Evolutionary conservation across 2,113 vertebrate species (phyloP).

Genomic region (Cyprinodon tularosa): DNA sequence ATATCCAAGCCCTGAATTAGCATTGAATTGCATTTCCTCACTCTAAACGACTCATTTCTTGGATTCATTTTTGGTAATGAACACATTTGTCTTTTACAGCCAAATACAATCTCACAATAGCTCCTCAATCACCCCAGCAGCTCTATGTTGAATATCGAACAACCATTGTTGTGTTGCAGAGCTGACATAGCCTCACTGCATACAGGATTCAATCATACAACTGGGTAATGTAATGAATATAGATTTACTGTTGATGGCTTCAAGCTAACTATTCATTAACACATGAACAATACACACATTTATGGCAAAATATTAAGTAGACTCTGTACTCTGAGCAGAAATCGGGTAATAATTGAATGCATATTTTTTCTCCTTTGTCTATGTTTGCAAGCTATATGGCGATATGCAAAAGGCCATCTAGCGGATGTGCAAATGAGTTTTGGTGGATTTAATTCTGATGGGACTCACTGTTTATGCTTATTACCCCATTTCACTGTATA

Average conservation of each 20-base stretch:
- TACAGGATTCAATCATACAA: constrained; percentile 55
- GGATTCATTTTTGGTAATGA: constrained; percentile 72
- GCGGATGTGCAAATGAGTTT: constrained; percentile 12
- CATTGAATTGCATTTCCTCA: constrained; percentile 50
- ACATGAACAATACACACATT: constrained; percentile 31
- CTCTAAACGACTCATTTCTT: constrained; percentile 69
- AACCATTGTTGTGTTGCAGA: constrained; percentile 62
- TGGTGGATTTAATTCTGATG: constrained; percentile 5
- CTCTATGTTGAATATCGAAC: constrained; percentile 58
- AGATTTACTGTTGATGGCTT: constrained; percentile 57
- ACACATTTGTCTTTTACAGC: constrained; percentile 71
- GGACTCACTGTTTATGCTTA: constrained; percentile 31
- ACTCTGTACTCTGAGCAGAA: constrained; percentile 22
- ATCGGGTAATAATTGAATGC: constrained; percentile 13
- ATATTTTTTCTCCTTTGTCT: constrained; percentile 1
- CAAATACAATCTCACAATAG: constrained; percentile 66
- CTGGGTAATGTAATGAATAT: constrained; percentile 57
- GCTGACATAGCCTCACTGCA: constrained; percentile 51
- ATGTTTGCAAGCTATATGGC: constrained; percentile 15
- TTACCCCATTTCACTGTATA: constrained; percentile 47
- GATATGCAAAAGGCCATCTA: constrained; percentile 23
- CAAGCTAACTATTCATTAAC: constrained; percentile 59
- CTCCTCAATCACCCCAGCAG: constrained; percentile 61
- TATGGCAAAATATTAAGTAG: constrained; percentile 10
- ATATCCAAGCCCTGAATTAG: constrained; percentile 55